Conservation (phyloP, 2,113 vertebrate species). For the Oryzias curvinotus region DNA sequence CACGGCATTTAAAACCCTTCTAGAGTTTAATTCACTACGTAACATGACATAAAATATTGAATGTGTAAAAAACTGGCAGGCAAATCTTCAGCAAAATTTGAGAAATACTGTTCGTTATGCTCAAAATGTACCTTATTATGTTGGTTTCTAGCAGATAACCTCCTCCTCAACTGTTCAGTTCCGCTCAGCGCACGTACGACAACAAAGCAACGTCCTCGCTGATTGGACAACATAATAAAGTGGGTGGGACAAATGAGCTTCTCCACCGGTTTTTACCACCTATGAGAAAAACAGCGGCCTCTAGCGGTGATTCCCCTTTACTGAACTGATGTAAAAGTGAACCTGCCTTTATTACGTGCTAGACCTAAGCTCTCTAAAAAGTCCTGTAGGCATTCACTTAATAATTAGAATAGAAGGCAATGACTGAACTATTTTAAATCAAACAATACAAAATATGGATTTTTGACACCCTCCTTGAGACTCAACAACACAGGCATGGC, state of each 20-base stretch:
- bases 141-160: constrained; percentile 46
- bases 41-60: neutral
- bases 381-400: too few species aligned
- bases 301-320: constrained; percentile 21
- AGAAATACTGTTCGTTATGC: neutral
- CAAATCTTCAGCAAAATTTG: neutral
- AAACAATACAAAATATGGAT: too few species aligned
- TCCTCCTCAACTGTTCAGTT: constrained; percentile 43
- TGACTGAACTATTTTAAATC: too few species aligned
- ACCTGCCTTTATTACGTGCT: too few species aligned
- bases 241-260: constrained; percentile 10
- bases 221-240: constrained; percentile 58
- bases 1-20: constrained; percentile 3
- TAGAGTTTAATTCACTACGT: neutral
- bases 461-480: too few species aligned
- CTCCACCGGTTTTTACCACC: constrained; percentile 7
- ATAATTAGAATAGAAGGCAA: too few species aligned
- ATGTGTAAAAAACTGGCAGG: rapidly evolving
- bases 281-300: constrained; percentile 25
- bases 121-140: constrained; percentile 65
- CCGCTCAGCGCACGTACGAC: constrained; percentile 60
- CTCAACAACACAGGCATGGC: too few species aligned
- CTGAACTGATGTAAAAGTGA: neutral
- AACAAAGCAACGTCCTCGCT: constrained; percentile 60
- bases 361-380: too few species aligned